phyloP scores from a whole-genome alignment of 37 sponge, comb jelly and placozoan genomes.

The Spongilla lacustris region DNA sequence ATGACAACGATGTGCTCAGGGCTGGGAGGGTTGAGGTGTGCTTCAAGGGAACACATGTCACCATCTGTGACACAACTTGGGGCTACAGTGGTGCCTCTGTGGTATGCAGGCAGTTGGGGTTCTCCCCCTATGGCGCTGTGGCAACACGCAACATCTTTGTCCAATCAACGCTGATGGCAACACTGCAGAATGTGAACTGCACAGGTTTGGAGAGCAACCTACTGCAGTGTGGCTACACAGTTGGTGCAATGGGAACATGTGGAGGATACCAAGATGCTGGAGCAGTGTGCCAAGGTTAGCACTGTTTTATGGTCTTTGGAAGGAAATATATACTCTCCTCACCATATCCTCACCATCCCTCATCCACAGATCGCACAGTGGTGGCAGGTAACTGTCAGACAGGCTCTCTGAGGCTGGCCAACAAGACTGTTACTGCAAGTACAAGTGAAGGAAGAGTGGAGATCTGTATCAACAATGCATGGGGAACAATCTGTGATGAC shows the following conservation, averaged over 20 bases:
- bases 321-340: neutral
- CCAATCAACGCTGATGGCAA: neutral
- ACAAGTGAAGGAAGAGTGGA: constrained; percentile 45
- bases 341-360: neutral
- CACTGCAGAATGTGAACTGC: constrained; percentile 19
- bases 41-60: constrained; percentile 9
- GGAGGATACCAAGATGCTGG: constrained; percentile 39
- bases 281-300: constrained; percentile 13
- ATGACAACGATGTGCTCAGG: constrained; percentile 29
- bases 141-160: neutral
- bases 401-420: constrained; percentile 24
- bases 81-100: constrained; percentile 2
- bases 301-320: neutral
- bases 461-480: constrained; percentile 53
- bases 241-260: neutral
- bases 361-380: neutral
- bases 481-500: constrained; percentile 49
- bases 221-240: constrained; percentile 16
- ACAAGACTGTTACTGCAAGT: neutral
- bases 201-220: constrained; percentile 26
- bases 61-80: neutral
- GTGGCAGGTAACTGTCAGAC: neutral
- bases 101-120: constrained; percentile 7
- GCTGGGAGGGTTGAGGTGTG: constrained; percentile 61
- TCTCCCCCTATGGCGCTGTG: neutral